These are phyloP conservation scores for Eristalis tenax DNA, from an alignment of 2,888 invertebrate species.

Conservation along the genomic window DNA sequence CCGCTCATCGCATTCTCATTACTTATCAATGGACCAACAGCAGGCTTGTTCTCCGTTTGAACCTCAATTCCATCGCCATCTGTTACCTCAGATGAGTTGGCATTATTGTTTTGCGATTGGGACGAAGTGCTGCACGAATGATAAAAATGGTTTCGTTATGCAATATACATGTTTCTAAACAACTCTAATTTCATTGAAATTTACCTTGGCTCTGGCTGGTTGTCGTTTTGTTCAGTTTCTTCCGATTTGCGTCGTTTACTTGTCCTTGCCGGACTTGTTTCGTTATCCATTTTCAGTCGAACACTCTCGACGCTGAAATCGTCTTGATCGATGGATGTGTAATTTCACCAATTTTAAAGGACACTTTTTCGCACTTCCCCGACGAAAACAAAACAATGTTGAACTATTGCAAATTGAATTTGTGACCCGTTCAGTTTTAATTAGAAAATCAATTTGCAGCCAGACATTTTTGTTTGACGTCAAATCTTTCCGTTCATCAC, in stretches of 20 bases:
- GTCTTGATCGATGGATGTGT: neutral
- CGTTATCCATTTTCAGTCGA: slow-evolving; percentile 42
- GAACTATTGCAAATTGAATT: neutral
- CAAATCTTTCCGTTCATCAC: slow-evolving; percentile 33
- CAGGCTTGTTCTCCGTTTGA: slow-evolving; percentile 1
- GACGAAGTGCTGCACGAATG: slow-evolving; percentile 51
- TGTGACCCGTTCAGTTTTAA: slow-evolving; percentile 9
- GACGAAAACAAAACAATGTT: neutral
- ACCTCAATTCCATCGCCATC: neutral
- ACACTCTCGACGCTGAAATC: neutral
- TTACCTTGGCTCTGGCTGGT: slow-evolving; percentile 41
- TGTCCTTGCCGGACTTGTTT: slow-evolving; percentile 24
- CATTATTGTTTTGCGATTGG: slow-evolving; percentile 56
- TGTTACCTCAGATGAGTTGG: slow-evolving; percentile 48
- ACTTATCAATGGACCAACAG: neutral
- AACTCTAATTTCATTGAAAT: neutral
- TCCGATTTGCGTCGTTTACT: slow-evolving; percentile 61
- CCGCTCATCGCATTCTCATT: slow-evolving; percentile 6
- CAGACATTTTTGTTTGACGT: slow-evolving; percentile 55
- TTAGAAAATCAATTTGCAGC: slow-evolving; percentile 62
- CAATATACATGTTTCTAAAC: slow-evolving; percentile 1
- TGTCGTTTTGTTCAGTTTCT: slow-evolving; percentile 42
- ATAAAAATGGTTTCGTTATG: slow-evolving; percentile 30
- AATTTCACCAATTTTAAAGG: neutral
- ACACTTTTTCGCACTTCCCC: neutral